phyloP scores from a whole-genome alignment of 92 coral and sea anemone species.

The Scolanthus callimorphus region DNA sequence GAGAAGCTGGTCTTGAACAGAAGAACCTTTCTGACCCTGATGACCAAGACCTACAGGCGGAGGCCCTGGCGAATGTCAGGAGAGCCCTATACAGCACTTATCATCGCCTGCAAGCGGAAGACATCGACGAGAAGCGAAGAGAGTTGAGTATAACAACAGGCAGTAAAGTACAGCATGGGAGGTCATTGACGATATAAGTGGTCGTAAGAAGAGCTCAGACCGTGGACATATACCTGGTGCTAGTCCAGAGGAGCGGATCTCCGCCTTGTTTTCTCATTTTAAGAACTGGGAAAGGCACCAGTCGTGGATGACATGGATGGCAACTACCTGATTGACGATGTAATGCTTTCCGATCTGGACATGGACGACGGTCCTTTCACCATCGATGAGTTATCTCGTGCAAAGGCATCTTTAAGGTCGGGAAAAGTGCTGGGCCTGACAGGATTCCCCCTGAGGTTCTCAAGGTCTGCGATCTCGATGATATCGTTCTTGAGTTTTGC shows the following conservation, averaged over 20 bases:
- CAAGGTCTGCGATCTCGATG: conserved; percentile 22
- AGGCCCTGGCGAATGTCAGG: too few relatives aligned
- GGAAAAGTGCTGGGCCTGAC: conserved; percentile 34
- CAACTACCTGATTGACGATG: conserved; percentile 23
- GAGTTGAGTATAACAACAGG: conserved; percentile 3
- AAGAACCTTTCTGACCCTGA: too few relatives aligned
- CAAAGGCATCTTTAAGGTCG: conserved; percentile 7
- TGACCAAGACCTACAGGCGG: too few relatives aligned
- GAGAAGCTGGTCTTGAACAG: too few relatives aligned
- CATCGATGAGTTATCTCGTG: conserved; percentile 9
- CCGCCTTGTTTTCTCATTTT: too few relatives aligned
- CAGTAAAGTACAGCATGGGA: conserved; percentile 30
- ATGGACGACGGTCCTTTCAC: conserved; percentile 40
- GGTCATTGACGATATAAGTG: conserved; percentile 32
- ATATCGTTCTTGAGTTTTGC: conserved; percentile 19
- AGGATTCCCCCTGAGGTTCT: conserved; percentile 23
- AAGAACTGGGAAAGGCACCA: too few relatives aligned
- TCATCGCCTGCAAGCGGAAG: too few relatives aligned
- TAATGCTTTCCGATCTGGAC: conserved; percentile 11
- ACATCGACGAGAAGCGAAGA: too few relatives aligned
- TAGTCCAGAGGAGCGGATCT: conserved; percentile 42
- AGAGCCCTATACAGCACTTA: too few relatives aligned
- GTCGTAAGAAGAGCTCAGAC: conserved; percentile 21
- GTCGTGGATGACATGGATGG: too few relatives aligned
- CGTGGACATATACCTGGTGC: too few relatives aligned